phyloP scores from a whole-genome alignment of 2,113 vertebrate genomes.

The Tetrao urogallus region DNA sequence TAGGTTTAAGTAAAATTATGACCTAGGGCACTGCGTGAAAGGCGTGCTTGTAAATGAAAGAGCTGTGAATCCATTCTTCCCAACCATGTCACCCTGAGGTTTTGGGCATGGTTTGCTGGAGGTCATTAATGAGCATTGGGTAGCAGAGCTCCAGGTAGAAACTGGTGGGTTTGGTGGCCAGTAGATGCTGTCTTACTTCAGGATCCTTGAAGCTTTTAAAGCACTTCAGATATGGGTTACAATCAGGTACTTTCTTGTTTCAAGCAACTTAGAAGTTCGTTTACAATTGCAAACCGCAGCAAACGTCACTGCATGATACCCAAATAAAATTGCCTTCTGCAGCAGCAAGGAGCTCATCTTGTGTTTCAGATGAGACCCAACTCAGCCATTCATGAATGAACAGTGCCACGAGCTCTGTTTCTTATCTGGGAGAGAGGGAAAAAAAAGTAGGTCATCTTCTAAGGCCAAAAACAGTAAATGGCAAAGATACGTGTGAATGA shows the following conservation, averaged over 20 bases:
- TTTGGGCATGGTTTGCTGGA: not conserved
- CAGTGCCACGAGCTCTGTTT: not conserved
- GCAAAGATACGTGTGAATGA: not conserved
- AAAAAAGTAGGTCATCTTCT: not conserved
- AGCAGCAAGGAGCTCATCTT: not conserved
- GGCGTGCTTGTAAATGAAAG: conserved; percentile 32
- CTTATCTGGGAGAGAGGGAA: not conserved
- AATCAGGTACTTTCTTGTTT: not conserved
- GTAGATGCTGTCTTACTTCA: not conserved
- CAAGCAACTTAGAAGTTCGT: not conserved
- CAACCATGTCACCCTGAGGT: fast-evolving
- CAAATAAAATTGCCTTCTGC: not conserved
- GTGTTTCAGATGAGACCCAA: not conserved
- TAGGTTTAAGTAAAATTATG: conserved; percentile 55
- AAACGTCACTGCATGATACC: fast-evolving
- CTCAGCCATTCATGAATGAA: fast-evolving
- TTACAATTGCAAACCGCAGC: not conserved
- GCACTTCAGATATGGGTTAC: not conserved
- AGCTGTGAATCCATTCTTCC: not conserved
- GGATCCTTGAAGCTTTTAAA: not conserved
- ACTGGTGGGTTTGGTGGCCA: not conserved
- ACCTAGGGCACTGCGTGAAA: conserved; percentile 27
- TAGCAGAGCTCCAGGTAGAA: not conserved
- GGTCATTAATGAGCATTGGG: not conserved
- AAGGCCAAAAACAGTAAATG: not conserved